Evolutionary conservation across 1,140 invertebrate species (phyloP), one percentile per base, ranked within the genome.

Genomic region (Meloidogyne floridensis): DNA sequence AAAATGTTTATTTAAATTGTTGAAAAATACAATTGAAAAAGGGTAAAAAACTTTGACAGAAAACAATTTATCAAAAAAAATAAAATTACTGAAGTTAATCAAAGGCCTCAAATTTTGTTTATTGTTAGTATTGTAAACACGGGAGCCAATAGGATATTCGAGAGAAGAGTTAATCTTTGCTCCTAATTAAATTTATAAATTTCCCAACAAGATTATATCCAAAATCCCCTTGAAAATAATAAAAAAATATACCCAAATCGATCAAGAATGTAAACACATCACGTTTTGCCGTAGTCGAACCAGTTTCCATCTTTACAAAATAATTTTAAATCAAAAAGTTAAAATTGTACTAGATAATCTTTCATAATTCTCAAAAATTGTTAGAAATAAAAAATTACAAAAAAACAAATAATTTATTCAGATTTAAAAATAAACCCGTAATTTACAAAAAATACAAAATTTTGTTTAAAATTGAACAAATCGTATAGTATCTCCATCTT

Each of bases 401-500:
- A 15, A 56, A 15, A 15, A 3, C n/a, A n/a, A 65, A 65, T 65
- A 65, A 65, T 65, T 77, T 20, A 54, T 32, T 53, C 42, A 59
- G 51, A 11, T 6, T 59, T 18, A 72, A 8, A 78, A 78, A 78
- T 18, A 51, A 65, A 56, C 56, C 47, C 54, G 20, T 32, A 18
- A n/a, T n/a, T 47, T 15, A 59, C 11, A 15, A 13, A 59, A 11
- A 59, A 6, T 65, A 65, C 59, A 65, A 18, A 65, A n/a, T 65
- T 59, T n/a, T 65, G 3, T n/a, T 6, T 5, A 74, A 51, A 74
- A 51, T 74, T 79, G 72, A 51, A 80, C 80, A 80, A 80, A 80
- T 20, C 42, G 13, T 15, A 80, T 53, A 11, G 20, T 51, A 42
- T 80, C 80, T 4, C 76, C 80, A 72, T 84, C 83, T 8, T 76